A percentile compares a stretch with the other conserved stretches of the same genome.
phyloP scores from a whole-genome alignment of 2,113 vertebrate species.

The Turnix velox region DNA sequence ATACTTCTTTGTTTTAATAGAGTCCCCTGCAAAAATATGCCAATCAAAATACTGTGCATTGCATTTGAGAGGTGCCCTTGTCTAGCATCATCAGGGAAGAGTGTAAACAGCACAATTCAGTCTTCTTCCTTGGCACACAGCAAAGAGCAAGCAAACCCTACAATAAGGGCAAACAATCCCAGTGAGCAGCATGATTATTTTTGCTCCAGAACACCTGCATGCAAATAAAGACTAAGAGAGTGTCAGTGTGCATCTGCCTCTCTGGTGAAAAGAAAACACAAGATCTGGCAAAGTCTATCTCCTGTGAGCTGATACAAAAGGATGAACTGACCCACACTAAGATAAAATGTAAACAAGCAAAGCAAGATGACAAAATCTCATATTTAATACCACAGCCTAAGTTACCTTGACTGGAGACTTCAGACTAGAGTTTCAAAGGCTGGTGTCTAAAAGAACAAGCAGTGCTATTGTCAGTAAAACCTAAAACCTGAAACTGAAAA shows the following conservation, averaged over 20 bases:
- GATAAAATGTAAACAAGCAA: background rate
- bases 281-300: background rate
- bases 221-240: background rate
- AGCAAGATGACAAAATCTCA: background rate
- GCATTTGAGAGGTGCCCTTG: background rate
- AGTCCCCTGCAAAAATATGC: slow-evolving; percentile 27
- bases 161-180: slow-evolving; percentile 15
- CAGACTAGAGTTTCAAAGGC: background rate
- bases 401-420: background rate
- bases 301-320: background rate
- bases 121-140: background rate
- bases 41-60: background rate
- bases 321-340: background rate
- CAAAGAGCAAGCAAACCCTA: background rate
- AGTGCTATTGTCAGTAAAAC: background rate
- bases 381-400: background rate
- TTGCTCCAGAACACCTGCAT: background rate
- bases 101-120: background rate
- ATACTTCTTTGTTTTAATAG: slow-evolving; percentile 5
- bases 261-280: background rate
- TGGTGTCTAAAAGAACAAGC: background rate
- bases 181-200: background rate
- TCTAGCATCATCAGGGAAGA: background rate
- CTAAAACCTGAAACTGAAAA: background rate
- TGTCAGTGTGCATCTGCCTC: background rate